A percentile compares a stretch with the other conserved stretches of the same genome.
phyloP scores from a whole-genome alignment of 2,113 vertebrate species.

The Okapia johnstoni region DNA sequence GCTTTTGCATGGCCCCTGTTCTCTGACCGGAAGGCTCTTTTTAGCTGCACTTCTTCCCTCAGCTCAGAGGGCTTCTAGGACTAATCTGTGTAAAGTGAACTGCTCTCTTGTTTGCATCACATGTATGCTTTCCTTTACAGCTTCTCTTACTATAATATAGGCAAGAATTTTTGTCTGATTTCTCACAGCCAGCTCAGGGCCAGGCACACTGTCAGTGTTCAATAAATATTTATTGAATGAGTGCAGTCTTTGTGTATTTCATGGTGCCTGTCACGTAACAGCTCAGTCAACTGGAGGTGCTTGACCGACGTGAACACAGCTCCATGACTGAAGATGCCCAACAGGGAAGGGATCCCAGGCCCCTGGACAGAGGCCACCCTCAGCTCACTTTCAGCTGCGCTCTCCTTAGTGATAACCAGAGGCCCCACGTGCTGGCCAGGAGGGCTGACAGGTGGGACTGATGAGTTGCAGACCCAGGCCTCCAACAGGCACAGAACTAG shows the following conservation, averaged over 20 bases:
- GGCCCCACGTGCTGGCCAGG: not conserved
- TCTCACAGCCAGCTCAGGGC: not conserved
- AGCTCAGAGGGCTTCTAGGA: not conserved
- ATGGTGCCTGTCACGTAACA: not conserved
- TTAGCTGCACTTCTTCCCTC: not conserved
- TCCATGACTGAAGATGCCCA: not conserved
- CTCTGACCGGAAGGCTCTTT: not conserved
- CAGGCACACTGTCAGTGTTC: not conserved
- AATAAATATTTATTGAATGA: conserved; percentile 36
- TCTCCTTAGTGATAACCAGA: not conserved
- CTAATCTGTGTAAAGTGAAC: not conserved
- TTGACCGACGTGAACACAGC: not conserved
- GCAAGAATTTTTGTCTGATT: not conserved
- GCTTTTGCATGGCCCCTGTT: not conserved
- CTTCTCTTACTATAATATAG: not conserved
- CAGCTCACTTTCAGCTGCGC: not conserved
- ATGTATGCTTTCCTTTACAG: not conserved
- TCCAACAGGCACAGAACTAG: not conserved
- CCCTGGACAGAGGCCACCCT: not conserved
- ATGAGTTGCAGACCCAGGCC: conserved; percentile 42
- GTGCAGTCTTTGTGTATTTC: not conserved
- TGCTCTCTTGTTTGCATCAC: not conserved
- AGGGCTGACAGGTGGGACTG: conserved; percentile 53
- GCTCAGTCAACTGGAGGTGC: not conserved
- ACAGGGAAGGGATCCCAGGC: not conserved